These are phyloP conservation scores for Dinoponera quadriceps DNA, from an alignment of 1,140 invertebrate species.

Conservation along the genomic window DNA sequence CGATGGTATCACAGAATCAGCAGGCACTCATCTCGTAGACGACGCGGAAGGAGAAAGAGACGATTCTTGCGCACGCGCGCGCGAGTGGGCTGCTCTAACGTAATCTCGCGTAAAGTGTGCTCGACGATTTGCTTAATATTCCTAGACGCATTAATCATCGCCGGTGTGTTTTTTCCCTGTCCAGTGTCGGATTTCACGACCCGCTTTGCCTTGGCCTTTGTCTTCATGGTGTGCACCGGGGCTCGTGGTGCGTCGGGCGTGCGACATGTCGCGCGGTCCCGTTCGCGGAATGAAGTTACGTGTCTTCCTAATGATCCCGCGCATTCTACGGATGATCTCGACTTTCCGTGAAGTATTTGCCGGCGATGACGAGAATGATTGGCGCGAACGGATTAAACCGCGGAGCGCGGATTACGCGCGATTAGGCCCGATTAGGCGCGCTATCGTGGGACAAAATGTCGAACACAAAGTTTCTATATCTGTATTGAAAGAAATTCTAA, in stretches of 20 bases:
- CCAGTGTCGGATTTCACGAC: constrained; percentile 69
- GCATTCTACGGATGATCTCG: constrained; percentile 22
- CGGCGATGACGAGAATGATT: constrained; percentile 46
- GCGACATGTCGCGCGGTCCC: constrained; percentile 34
- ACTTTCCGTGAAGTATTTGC: constrained; percentile 62
- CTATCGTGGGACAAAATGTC: constrained; percentile 25
- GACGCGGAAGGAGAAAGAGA: not conserved
- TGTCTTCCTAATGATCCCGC: constrained; percentile 18
- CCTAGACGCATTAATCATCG: constrained; percentile 63
- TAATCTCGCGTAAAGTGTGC: not conserved
- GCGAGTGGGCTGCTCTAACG: not conserved
- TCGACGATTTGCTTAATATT: constrained; percentile 72
- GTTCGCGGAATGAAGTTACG: constrained; percentile 63
- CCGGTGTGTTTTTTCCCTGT: constrained; percentile 60
- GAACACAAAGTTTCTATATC: not conserved
- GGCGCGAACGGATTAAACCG: constrained; percentile 48
- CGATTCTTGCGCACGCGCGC: not conserved
- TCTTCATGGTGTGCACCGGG: constrained; percentile 29
- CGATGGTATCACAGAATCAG: not conserved
- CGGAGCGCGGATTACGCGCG: constrained; percentile 35
- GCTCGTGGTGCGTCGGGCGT: constrained; percentile 14
- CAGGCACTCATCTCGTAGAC: not conserved
- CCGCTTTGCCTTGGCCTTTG: constrained; percentile 81
- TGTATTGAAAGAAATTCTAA: too few relatives aligned
- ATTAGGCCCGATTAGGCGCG: constrained; percentile 47